phyloP scores from a whole-genome alignment of 2,888 invertebrate genomes.

The Coelopa pilipes region DNA sequence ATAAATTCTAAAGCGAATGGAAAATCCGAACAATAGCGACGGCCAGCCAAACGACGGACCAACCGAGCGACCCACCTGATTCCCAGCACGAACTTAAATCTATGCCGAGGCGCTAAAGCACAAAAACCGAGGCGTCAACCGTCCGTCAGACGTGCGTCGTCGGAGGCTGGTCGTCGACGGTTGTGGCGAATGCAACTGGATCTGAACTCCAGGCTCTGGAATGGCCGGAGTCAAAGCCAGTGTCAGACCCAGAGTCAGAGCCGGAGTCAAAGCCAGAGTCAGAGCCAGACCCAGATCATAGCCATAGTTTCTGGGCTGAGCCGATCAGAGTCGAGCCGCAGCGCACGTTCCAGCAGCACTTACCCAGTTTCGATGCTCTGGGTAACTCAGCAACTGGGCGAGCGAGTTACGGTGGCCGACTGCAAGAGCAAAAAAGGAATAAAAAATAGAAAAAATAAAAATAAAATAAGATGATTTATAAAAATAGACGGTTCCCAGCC shows the following conservation, averaged over 20 bases:
- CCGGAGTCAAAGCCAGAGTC: not conserved
- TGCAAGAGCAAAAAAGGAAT: not conserved
- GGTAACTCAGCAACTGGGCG: conserved; percentile 26
- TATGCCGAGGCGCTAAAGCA: conserved; percentile 34
- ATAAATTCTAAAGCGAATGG: conserved; percentile 12
- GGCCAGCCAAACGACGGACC: too few species aligned
- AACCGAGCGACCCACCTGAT: too few species aligned
- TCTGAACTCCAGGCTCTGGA: too few species aligned
- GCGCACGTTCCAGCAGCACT: conserved; percentile 32
- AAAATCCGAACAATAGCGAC: not conserved
- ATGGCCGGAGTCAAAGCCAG: not conserved
- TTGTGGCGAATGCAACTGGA: too few species aligned
- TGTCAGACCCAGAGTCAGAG: not conserved
- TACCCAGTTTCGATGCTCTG: conserved; percentile 29
- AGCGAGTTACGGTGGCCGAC: conserved; percentile 10
- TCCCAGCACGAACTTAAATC: conserved; percentile 14
- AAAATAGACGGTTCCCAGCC: too few species aligned
- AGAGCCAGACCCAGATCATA: not conserved
- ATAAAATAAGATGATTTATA: too few species aligned
- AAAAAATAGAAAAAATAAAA: too few species aligned
- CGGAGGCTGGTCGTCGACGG: too few species aligned
- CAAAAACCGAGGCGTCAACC: conserved; percentile 31
- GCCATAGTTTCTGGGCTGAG: not conserved
- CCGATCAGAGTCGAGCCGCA: not conserved
- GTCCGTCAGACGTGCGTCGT: not conserved